Evolutionary conservation across 2,797 vertebrate species (phyloP), one percentile per base, ranked within the genome.

Genomic region (Momotus momota): DNA sequence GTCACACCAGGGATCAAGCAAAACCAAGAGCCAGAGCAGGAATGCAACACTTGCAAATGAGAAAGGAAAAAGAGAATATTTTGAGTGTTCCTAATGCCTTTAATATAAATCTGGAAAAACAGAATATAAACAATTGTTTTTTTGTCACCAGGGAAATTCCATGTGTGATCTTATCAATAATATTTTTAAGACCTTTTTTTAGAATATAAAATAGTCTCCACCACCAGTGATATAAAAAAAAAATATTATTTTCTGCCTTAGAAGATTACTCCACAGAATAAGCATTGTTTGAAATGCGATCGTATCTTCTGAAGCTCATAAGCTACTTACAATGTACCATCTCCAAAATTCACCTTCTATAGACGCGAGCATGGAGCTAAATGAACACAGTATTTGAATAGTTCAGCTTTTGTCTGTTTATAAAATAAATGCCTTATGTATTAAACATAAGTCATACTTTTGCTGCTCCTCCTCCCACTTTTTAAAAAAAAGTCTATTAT

Each of bases 61-160:
- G 15, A 55, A 79, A 6, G 2, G 8, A 54, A 81, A 81, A 52
- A 72, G 29, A 31, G 1, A 51, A 52, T 7, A 41, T 69, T 93
- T 13, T 33, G 35, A 82, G 80, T 14, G 3, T 1, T 80, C 18
- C 31, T 71, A 85, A 80, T 40, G 15, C 41, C 66, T 89, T 84
- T 88, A 27, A 73, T 75, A 75, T 60, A 64, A 80, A 77, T 29
- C 40, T 60, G 16, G 12, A 90, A 77, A 64, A 67, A 51, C 8
- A 22, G 8, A 95, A 93, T 20, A 79, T 33, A 92, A 86, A 71
- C 23, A 74, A 80, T 60, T 88, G 70, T 35, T 40, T 92, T 92
- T 31, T 66, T 61, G 48, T 93, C 79, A 80, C 35, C 33, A 23
- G n/a, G 31, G 27, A 93, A 94, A 94, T 38, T 25, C 20, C 27